A percentile compares a stretch with the other conserved stretches of the same genome.
These are phyloP conservation scores for Pungitius pungitius DNA, from an alignment of 2,113 vertebrate genomes.

Conservation along the genomic window DNA sequence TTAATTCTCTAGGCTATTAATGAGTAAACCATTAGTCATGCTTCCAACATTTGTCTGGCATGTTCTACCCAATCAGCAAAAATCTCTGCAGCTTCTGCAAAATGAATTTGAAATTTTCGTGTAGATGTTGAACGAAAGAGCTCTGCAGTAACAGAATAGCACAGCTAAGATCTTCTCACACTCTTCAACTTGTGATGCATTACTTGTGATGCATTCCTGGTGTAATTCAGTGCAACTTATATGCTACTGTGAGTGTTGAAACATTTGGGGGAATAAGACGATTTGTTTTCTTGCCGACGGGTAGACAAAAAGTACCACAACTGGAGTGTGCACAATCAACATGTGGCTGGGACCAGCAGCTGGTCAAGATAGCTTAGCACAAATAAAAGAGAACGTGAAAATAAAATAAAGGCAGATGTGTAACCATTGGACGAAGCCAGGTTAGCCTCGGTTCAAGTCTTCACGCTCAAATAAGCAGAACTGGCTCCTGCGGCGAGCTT, in stretches of 20 bases:
- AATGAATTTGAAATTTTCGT: conserved; percentile 14
- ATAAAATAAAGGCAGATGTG: not conserved
- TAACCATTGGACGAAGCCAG: not conserved
- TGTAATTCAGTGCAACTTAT: conserved; percentile 9
- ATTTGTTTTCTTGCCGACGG: not conserved
- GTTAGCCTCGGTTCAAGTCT: not conserved
- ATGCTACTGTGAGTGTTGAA: conserved; percentile 21
- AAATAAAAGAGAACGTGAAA: not conserved
- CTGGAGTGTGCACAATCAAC: not conserved
- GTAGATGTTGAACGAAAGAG: conserved; percentile 14
- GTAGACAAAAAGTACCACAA: not conserved
- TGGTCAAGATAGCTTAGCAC: not conserved
- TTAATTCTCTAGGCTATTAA: conserved; percentile 30
- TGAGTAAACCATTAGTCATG: conserved; percentile 31
- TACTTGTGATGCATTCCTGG: conserved; percentile 26
- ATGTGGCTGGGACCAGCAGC: no score
- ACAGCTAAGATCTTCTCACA: conserved; percentile 15
- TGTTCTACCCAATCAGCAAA: conserved; percentile 22
- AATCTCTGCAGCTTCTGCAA: not conserved
- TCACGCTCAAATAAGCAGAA: not conserved
- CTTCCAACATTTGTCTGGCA: conserved; percentile 17
- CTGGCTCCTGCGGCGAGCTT: not conserved
- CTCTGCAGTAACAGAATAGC: conserved; percentile 17
- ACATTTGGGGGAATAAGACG: not conserved
- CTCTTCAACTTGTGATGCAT: not conserved